A percentile compares a stretch with the other conserved stretches of the same genome.
These are phyloP conservation scores for Erpetoichthys calabaricus DNA, from an alignment of 2,797 vertebrate genomes.

Conservation along the genomic window DNA sequence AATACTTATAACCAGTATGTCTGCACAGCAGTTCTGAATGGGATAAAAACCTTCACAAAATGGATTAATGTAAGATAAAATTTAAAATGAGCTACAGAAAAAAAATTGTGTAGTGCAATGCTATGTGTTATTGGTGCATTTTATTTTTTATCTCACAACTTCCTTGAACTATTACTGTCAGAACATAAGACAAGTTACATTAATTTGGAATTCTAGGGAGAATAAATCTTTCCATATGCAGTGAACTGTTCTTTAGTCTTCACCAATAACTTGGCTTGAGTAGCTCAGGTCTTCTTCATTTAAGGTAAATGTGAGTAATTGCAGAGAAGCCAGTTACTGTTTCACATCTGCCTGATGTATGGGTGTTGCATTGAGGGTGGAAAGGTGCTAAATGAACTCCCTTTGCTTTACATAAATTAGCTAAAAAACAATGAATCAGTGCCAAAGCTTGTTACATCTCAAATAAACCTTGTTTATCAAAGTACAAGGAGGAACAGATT, in stretches of 20 bases:
- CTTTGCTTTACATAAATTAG: conserved; percentile 62
- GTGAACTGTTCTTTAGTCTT: too few relatives aligned
- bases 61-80: too few relatives aligned
- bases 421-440: conserved; percentile 44
- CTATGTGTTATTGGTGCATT: too few relatives aligned
- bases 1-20: too few relatives aligned
- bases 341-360: conserved; percentile 29
- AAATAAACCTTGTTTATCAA: conserved; percentile 38
- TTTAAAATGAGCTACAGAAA: too few relatives aligned
- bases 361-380: conserved; percentile 51
- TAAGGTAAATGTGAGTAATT: conserved; percentile 18
- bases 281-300: not conserved
- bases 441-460: conserved; percentile 22
- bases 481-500: not conserved
- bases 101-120: too few relatives aligned
- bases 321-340: conserved; percentile 11
- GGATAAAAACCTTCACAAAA: too few relatives aligned
- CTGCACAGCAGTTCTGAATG: too few relatives aligned
- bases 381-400: conserved; percentile 51
- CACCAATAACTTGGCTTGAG: not conserved
- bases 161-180: not conserved
- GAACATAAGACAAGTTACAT: too few relatives aligned
- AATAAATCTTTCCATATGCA: too few relatives aligned
- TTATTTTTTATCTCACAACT: not conserved
- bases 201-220: too few relatives aligned